phyloP scores from a whole-genome alignment of 1,140 invertebrate genomes.

The Papilio xuthus region DNA sequence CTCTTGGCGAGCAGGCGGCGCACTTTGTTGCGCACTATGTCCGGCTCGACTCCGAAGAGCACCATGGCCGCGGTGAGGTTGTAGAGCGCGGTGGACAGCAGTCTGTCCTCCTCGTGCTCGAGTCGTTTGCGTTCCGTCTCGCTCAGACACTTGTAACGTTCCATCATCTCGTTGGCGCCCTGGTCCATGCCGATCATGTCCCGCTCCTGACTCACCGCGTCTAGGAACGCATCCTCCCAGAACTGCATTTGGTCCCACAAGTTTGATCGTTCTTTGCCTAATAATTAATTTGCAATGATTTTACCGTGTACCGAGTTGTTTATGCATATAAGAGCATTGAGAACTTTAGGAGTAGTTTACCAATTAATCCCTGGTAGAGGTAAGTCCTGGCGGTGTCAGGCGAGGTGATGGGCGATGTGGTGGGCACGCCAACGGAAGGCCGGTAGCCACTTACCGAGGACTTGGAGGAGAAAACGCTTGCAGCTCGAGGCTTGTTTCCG shows the following conservation, averaged over 20 bases:
- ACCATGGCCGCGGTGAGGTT: constrained; percentile 98
- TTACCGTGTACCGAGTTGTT: background rate
- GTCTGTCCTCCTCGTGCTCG: constrained; percentile 98
- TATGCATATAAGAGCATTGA: background rate
- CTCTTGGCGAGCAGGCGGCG: constrained; percentile 97
- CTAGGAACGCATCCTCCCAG: constrained; percentile 99
- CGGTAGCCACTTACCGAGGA: constrained; percentile 93
- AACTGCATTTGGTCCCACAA: constrained; percentile 99
- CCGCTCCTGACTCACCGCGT: constrained; percentile 98
- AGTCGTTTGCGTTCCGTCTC: constrained; percentile 97
- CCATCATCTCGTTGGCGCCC: constrained; percentile 99
- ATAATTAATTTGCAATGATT: constrained; percentile 36
- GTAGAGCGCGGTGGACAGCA: constrained; percentile 97
- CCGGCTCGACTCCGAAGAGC: constrained; percentile 94
- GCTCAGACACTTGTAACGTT: constrained; percentile 96
- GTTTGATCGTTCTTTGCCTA: constrained; percentile 85
- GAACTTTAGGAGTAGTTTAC: background rate
- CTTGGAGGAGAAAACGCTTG: constrained; percentile 96
- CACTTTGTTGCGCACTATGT: constrained; percentile 95
- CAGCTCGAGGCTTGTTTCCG: constrained; percentile 87
- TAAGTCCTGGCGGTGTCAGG: constrained; percentile 94
- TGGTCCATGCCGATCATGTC: constrained; percentile 99
- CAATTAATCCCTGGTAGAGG: constrained; percentile 83
- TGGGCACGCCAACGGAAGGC: constrained; percentile 94
- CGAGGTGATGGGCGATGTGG: constrained; percentile 91